Evolutionary conservation across 2,113 vertebrate genomes (phyloP).

Genomic region (Garra rufa): DNA sequence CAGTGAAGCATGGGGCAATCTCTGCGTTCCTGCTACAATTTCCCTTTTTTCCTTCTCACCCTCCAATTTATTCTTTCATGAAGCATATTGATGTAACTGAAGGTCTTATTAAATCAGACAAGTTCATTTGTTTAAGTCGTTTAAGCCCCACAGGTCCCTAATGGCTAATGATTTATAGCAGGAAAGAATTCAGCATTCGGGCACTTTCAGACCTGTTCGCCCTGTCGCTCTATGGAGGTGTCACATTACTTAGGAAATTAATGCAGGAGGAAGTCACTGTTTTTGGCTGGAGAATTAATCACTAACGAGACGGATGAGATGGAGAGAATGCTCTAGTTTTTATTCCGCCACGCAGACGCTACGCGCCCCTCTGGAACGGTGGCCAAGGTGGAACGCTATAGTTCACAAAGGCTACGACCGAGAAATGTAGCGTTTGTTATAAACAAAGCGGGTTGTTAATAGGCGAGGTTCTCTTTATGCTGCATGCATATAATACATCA

Average conservation of each 20-base stretch:
- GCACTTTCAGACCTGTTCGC: constrained; percentile 67
- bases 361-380: background rate
- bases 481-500: constrained; percentile 40
- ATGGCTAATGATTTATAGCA: constrained; percentile 81
- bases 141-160: constrained; percentile 73
- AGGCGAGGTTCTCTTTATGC: background rate
- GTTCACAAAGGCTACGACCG: constrained; percentile 2
- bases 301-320: constrained; percentile 66
- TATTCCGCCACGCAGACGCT: background rate
- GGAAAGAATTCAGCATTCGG: constrained; percentile 71
- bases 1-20: constrained; percentile 22
- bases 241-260: constrained; percentile 78
- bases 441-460: constrained; percentile 16
- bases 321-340: constrained; percentile 40
- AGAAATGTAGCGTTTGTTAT: background rate
- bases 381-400: background rate
- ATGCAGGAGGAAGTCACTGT: constrained; percentile 77
- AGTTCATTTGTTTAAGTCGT: constrained; percentile 82
- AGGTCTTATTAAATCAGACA: constrained; percentile 79
- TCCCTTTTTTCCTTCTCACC: constrained; percentile 28
- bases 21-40: constrained; percentile 19
- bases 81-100: constrained; percentile 70
- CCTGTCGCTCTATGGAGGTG: constrained; percentile 65
- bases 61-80: constrained; percentile 51
- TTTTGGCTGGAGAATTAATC: constrained; percentile 79